A percentile compares a stretch with the other conserved stretches of the same genome.
These are phyloP conservation scores for Pseudococcus longispinus DNA, from an alignment of 2,888 invertebrate species.

Conservation along the genomic window DNA sequence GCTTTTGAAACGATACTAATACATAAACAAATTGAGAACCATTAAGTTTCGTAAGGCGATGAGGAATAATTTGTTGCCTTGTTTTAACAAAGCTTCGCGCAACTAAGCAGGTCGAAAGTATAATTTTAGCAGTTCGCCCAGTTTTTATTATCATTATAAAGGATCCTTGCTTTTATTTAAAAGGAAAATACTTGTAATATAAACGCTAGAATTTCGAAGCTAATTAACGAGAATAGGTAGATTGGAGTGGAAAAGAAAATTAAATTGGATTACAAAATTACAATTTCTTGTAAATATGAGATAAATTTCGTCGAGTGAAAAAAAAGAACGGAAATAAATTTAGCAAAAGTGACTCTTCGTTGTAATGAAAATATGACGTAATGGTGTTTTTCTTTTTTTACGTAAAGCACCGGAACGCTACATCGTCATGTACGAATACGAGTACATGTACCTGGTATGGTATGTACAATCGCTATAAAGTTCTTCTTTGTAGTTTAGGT, in stretches of 20 bases:
- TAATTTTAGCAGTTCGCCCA: neutral
- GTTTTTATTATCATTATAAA: neutral
- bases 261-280: neutral
- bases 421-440: neutral
- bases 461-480: neutral
- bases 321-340: neutral
- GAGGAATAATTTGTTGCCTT: neutral
- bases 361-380: constrained; percentile 11
- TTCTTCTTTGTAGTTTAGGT: neutral
- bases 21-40: neutral
- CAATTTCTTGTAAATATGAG: neutral
- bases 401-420: neutral
- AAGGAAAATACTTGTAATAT: neutral
- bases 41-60: neutral
- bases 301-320: neutral
- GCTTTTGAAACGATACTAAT: neutral
- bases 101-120: neutral
- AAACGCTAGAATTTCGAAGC: neutral
- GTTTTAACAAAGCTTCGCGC: neutral
- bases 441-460: neutral
- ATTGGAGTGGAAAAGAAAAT: neutral
- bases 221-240: neutral
- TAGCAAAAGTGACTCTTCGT: neutral
- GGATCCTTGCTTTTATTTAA: neutral
- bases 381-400: neutral